A percentile compares a stretch with the other conserved stretches of the same genome.
Evolutionary conservation across 64 coral and sea anemone species (phyloP).

Genomic region (Stichodactyla helianthus): DNA sequence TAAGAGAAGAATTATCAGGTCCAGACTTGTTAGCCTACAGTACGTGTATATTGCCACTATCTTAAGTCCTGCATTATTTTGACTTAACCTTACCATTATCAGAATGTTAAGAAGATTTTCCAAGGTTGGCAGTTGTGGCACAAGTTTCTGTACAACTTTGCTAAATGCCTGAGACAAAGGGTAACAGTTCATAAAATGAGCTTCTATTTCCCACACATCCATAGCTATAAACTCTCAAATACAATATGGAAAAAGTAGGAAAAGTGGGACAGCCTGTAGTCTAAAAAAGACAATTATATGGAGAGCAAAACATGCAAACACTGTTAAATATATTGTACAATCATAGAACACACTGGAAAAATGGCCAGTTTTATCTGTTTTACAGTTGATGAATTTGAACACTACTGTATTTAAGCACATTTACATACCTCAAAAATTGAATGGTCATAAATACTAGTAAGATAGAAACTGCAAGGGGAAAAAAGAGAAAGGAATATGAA

Average conservation of each 20-base stretch:
- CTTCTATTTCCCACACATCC: too few species aligned
- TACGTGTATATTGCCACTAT: background rate
- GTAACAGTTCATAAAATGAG: too few species aligned
- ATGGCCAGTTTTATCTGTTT: too few species aligned
- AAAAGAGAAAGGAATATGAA: background rate
- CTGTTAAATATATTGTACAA: too few species aligned
- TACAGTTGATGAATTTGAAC: too few species aligned
- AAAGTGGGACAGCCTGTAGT: background rate
- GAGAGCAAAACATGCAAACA: too few species aligned
- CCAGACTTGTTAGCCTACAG: background rate
- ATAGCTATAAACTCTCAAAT: too few species aligned
- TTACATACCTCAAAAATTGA: constrained; percentile 96
- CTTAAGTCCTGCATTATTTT: background rate
- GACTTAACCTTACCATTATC: constrained; percentile 49
- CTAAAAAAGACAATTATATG: too few species aligned
- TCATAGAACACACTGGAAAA: too few species aligned
- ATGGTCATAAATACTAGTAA: constrained; percentile 99
- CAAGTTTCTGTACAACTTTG: constrained; percentile 83
- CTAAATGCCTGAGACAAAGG: constrained; percentile 57
- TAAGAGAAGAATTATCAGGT: background rate
- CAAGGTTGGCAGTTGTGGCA: constrained; percentile 72
- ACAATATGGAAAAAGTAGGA: background rate
- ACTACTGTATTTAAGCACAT: background rate
- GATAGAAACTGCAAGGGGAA: constrained; percentile 77
- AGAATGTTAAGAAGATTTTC: constrained; percentile 84